phyloP scores from a whole-genome alignment of 2,888 invertebrate genomes.

The Sisyra nigra region DNA sequence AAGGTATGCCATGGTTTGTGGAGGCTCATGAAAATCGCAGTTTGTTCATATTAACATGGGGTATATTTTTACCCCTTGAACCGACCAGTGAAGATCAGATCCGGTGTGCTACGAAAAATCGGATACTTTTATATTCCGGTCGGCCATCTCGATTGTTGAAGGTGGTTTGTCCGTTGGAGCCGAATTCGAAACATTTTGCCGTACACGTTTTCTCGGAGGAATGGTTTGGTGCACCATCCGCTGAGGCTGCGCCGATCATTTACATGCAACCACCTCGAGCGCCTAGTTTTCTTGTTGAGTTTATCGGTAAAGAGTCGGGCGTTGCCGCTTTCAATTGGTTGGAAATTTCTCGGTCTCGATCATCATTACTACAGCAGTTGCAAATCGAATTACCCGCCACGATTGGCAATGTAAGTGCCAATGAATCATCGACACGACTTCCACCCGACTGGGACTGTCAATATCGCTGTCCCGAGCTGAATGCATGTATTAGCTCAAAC shows the following conservation, averaged over 20 bases:
- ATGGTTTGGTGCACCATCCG: conserved; percentile 39
- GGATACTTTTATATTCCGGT: conserved; percentile 68
- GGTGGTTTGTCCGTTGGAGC: conserved; percentile 58
- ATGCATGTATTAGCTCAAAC: conserved; percentile 57
- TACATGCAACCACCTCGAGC: conserved; percentile 27
- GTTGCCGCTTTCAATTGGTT: conserved; percentile 64
- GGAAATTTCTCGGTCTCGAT: conserved; percentile 47
- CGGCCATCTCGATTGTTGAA: conserved; percentile 42
- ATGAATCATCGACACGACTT: conserved; percentile 21
- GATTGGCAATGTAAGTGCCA: conserved; percentile 32
- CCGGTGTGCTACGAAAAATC: conserved; percentile 60
- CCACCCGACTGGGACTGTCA: conserved; percentile 37
- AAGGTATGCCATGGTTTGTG: conserved; percentile 63
- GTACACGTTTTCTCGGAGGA: conserved; percentile 69
- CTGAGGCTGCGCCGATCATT: conserved; percentile 8
- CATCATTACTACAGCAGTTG: conserved; percentile 40
- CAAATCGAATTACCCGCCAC: conserved; percentile 31
- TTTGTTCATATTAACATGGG: conserved; percentile 70
- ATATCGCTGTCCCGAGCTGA: conserved; percentile 53
- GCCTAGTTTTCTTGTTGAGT: conserved; percentile 47
- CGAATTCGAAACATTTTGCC: conserved; percentile 44
- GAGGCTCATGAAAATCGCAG: conserved; percentile 66
- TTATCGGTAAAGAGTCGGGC: conserved; percentile 55
- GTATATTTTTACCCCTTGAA: conserved; percentile 50
- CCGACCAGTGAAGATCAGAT: conserved; percentile 41